Evolutionary conservation across 2,797 vertebrate species (phyloP), one percentile per base, ranked within the genome.

Genomic region (Phalanger gymnotis): DNA sequence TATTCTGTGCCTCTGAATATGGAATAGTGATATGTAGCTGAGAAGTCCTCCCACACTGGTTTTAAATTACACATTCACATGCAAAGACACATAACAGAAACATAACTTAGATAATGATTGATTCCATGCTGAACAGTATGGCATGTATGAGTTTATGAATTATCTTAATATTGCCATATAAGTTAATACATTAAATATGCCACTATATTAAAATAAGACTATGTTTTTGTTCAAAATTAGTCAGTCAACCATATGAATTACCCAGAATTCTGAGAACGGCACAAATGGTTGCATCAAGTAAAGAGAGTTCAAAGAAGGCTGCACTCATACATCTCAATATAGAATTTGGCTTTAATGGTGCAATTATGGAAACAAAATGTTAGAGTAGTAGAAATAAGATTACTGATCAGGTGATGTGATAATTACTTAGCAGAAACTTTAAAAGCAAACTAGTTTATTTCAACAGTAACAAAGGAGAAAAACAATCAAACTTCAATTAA

Each of bases 201-300:
- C 40, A 97, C 28, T 91, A 91, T 92, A 54, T 89, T 81, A 61
- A 91, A 97, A 97, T 91, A 55, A 95, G 19, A 92, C 96, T 0
- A 95, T 92, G 93, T 66, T 96, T 96, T 94, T 53, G 91, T 92
- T 90, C 93, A 95, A 96, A 97, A 92, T 13, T 12, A 90, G 47
- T 97, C 53, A 95, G 55, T 95, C 56, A 92, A 90, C 94, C 87
- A 57, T 47, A 96, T 58, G 51, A 96, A 95, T 93, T 95, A 97
- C 96, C 92, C 40, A 58, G 95, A 96, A 52, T 94, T 96, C 73
- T 94, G 66, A 96, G 89, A 95, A 90, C 34, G 94, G 31, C 47
- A 91, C 92, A 93, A 96, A 94, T 94, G 22, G 52, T 96, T 56
- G 47, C 52, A 81, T 90, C 94, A 96, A 95, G 51, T 58, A 97